Conservation (phyloP, 2,888 invertebrate species). For the Dicyrtomina minuta region DNA sequence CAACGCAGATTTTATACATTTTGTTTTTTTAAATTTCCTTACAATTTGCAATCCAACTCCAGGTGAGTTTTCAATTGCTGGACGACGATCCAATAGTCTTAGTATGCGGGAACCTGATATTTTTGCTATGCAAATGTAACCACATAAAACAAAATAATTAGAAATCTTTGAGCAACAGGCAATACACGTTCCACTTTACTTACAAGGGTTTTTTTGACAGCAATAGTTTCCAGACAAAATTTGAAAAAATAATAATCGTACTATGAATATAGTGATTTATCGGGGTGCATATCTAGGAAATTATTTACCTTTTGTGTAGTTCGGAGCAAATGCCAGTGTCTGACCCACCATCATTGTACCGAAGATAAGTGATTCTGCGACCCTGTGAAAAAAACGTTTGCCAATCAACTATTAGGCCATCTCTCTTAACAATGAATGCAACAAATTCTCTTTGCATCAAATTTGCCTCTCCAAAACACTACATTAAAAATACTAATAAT, state of each 20-base stretch:
- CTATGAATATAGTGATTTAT: too few species aligned
- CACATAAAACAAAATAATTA: too few species aligned
- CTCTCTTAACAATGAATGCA: too few species aligned
- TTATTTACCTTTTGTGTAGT: conserved; percentile 65
- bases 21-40: conserved; percentile 24
- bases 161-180: too few species aligned
- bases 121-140: conserved; percentile 69
- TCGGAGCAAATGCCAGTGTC: conserved; percentile 69
- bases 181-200: too few species aligned
- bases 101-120: conserved; percentile 70
- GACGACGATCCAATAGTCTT: conserved; percentile 64
- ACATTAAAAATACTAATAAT: conserved; percentile 23
- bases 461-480: too few species aligned
- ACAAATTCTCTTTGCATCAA: too few species aligned
- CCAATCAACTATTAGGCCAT: conserved; percentile 62
- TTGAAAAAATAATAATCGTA: too few species aligned
- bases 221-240: too few species aligned
- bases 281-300: too few species aligned
- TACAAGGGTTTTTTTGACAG: too few species aligned
- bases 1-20: too few species aligned
- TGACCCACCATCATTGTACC: conserved; percentile 69
- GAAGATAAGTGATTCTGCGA: conserved; percentile 73
- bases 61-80: conserved; percentile 57
- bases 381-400: conserved; percentile 58
- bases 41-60: conserved; percentile 56